Base-by-base conservation (phyloP, 2,113 vertebrate species). In the Carassius auratus region DNA sequence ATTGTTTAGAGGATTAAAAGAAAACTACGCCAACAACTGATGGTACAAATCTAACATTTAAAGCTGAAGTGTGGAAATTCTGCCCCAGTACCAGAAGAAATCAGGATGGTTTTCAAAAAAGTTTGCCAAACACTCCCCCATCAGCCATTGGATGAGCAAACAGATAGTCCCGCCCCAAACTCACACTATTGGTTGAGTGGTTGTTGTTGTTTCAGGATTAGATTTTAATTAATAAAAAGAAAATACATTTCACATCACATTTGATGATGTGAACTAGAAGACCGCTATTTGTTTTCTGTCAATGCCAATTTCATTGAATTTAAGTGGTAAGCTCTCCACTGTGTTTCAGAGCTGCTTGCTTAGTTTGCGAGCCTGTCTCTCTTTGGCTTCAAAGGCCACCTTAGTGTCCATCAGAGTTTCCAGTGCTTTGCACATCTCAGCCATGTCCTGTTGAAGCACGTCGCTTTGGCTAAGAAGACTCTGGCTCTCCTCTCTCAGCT, bases 331-430 rank as follows among this genome's bases (percentile, higher is more conserved):
- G 17, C 17, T 17, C n/a, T 21, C 14, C 17, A 3, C 1, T 23
- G 23, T 10, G 23, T 12, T 69, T 91, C 59, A 90, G 9, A 91
- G 90, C 26, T 89, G 90, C 52, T 87, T 90, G 81, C 90, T 93
- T 66, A 91, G 89, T 71, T 92, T 92, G 15, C 90, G 86, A 76
- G 86, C 83, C 69, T 92, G 87, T 36, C 90, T 91, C 71, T 92
- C 88, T 0, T 87, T 80, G 23, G 91, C 91, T 59, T 92, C 91
- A 26, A 91, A 91, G 1, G 90, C 91, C 23, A 89, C 81, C 78
- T 92, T 91, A 71, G 90, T 90, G 85, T 93, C 92, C 84, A 91
- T 83, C 85, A 92, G 88, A 76, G 87, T 85, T n/a, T 84, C 81
- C 68, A 92, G 36, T 1, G 83, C 50, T 55, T 90, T 91, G 45